These are phyloP conservation scores for Xestia rhomboidea DNA, from an alignment of 2,888 invertebrate species.

Conservation along the genomic window DNA sequence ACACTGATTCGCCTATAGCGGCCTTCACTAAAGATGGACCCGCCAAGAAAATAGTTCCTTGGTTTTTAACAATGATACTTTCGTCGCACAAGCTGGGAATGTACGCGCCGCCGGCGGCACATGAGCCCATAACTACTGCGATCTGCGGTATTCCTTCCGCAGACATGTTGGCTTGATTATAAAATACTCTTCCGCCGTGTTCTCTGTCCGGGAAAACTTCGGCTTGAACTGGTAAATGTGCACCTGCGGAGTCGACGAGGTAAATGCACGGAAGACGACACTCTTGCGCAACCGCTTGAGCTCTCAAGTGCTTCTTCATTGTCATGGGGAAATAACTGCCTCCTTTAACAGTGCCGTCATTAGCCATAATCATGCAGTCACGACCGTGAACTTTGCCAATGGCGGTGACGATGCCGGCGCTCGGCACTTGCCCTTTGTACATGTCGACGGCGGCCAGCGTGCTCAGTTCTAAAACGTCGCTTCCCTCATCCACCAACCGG, in stretches of 20 bases:
- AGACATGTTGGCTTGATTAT: constrained; percentile 99
- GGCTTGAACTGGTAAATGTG: constrained; percentile 97
- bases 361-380: constrained; percentile 96
- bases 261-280: constrained; percentile 98
- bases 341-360: constrained; percentile 99
- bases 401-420: constrained; percentile 89
- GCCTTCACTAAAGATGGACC: constrained; percentile 99
- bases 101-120: constrained; percentile 99
- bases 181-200: constrained; percentile 99
- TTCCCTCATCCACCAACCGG: constrained; percentile 95
- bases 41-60: constrained; percentile 99
- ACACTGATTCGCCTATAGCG: constrained; percentile 96
- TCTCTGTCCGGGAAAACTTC: constrained; percentile 98
- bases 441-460: constrained; percentile 86
- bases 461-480: constrained; percentile 89
- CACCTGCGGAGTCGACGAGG: constrained; percentile 99
- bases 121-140: constrained; percentile 99
- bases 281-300: constrained; percentile 98
- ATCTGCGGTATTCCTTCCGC: constrained; percentile 96
- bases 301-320: constrained; percentile 98
- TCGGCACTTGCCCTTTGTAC: constrained; percentile 88
- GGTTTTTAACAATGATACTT: constrained; percentile 97
- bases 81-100: constrained; percentile 99
- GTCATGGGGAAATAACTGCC: constrained; percentile 99
- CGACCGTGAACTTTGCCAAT: constrained; percentile 89